phyloP scores from a whole-genome alignment of 2,797 vertebrate genomes.

The Leptodactylus fallax region DNA sequence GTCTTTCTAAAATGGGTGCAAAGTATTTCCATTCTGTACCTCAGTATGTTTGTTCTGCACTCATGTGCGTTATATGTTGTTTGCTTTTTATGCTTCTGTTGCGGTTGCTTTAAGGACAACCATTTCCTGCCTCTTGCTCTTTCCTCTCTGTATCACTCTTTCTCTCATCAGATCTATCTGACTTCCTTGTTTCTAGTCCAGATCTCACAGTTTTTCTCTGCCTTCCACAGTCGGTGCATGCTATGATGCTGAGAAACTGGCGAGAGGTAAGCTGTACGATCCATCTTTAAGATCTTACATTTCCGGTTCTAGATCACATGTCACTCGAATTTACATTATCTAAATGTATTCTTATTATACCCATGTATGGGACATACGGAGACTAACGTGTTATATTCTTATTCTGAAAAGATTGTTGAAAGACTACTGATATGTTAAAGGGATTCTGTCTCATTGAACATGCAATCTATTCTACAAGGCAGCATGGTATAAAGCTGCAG shows the following conservation, averaged over 20 bases:
- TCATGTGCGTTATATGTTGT: conserved; percentile 26
- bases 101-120: conserved; percentile 10
- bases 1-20: not conserved
- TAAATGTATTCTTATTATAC: not conserved
- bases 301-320: conserved; percentile 9
- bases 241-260: conserved; percentile 92
- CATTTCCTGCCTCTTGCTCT: conserved; percentile 50
- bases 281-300: not conserved
- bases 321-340: not conserved
- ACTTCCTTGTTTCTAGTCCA: conserved; percentile 19
- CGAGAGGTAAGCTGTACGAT: conserved; percentile 83
- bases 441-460: too few species aligned
- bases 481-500: too few species aligned
- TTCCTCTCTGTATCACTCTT: conserved; percentile 4
- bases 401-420: too few species aligned
- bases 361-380: not conserved
- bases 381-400: not conserved
- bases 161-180: conserved; percentile 10
- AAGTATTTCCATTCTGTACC: conserved; percentile 6
- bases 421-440: too few species aligned
- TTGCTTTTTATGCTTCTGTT: conserved; percentile 37
- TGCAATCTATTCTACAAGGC: too few species aligned
- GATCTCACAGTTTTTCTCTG: conserved; percentile 16
- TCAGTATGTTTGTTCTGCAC: not conserved
- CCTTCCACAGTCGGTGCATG: conserved; percentile 87